Evolutionary conservation across 2,797 vertebrate species (phyloP), one percentile per base, ranked within the genome.

Genomic region (Leontopithecus rosalia): DNA sequence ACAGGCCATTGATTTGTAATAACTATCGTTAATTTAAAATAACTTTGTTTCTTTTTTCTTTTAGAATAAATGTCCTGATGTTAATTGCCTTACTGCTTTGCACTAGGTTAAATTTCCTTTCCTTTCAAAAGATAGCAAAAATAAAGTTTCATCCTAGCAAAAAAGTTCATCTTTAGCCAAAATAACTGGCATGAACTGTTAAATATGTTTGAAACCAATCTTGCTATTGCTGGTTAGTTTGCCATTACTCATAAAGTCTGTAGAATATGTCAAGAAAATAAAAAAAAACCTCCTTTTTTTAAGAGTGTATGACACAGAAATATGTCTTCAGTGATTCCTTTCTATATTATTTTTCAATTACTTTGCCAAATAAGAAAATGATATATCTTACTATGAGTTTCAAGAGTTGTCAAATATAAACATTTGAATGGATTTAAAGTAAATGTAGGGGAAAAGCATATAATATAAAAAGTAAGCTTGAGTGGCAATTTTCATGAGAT

Each of bases 21-120:
- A 88, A 64, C 30, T 57, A 39, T 10, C 80, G 83, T 96, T 95
- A 95, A 96, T 97, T 95, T n/a, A 86, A 52, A 89, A 97, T 28
- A 19, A 15, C 17, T 84, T 93, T 76, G 77, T 70, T 93, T 91
- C 52, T 41, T 88, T 39, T 17, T 50, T 70, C 73, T 46, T 48
- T 88, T 87, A 88, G 30, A 91, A 72, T 61, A 41, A 80, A 75
- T 41, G 7, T 52, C 83, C n/a, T 90, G 22, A 20, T 58, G 17
- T 36, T 86, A 91, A 70, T 73, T 88, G 61, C 30, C 75, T 96
- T 72, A 48, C 9, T 77, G 36, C 82, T 88, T 75, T 58, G 84
- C 30, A 20, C 79, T 88, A 13, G 43, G 72, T 93, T 97, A 92
- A 93, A 67, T 90, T 91, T 88, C 20, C 24, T 83, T 83, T 43